A percentile compares a stretch with the other conserved stretches of the same genome.
Evolutionary conservation across 2,888 invertebrate species (phyloP).

Genomic region (Synanthedon andrenaeformis): DNA sequence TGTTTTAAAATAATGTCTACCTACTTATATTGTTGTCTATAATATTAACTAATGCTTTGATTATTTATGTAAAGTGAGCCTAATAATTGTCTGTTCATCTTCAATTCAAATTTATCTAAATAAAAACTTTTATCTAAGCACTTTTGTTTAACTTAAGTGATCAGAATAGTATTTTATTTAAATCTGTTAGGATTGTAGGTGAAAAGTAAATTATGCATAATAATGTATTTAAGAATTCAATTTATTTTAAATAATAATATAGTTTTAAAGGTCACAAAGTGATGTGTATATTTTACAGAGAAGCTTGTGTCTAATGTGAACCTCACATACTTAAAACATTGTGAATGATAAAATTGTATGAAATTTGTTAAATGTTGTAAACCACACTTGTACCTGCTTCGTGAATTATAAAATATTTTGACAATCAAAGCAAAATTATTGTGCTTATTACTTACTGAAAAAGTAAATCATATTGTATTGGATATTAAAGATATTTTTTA

Average conservation of each 20-base stretch:
- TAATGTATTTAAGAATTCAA: background rate
- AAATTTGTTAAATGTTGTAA: constrained; percentile 55
- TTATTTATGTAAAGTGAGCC: constrained; percentile 22
- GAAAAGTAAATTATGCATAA: background rate
- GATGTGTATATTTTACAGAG: constrained; percentile 14
- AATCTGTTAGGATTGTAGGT: no score
- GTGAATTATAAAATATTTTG: constrained; percentile 56
- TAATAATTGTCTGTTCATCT: background rate
- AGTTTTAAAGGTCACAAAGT: constrained; percentile 25
- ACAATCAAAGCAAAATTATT: constrained; percentile 69
- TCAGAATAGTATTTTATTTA: no score
- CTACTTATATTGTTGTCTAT: constrained; percentile 12
- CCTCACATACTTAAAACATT: background rate
- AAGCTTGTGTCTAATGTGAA: background rate
- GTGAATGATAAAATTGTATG: constrained; percentile 12
- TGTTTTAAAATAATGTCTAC: constrained; percentile 12
- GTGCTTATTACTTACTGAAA: constrained; percentile 39
- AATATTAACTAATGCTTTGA: constrained; percentile 32
- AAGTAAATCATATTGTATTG: constrained; percentile 61
- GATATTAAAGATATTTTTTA: constrained; percentile 16
- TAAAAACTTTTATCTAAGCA: no score
- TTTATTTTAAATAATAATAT: background rate
- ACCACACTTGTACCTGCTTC: constrained; percentile 69
- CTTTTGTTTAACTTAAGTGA: no score
- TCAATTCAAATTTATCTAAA: no score